Conservation (phyloP, 1,140 invertebrate genomes). For the Argopecten irradians region DNA sequence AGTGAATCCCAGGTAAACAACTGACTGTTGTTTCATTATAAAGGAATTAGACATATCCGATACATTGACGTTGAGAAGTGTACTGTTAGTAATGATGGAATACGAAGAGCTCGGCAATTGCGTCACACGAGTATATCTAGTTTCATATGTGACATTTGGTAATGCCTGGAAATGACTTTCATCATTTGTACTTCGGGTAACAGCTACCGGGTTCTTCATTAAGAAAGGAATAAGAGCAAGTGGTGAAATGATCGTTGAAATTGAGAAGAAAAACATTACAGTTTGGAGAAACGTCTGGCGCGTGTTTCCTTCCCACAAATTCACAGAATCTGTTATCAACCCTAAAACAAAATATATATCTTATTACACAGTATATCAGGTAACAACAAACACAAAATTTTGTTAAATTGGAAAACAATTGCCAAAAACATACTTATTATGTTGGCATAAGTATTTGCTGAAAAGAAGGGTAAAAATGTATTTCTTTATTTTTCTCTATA, state of each 20-base stretch:
- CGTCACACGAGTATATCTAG: background rate
- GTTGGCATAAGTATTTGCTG: too few species aligned
- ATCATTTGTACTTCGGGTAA: background rate
- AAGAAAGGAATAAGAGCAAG: background rate
- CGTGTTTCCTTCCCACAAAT: background rate
- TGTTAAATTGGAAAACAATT: too few species aligned
- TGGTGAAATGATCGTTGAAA: background rate
- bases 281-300: background rate
- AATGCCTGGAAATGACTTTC: background rate
- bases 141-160: background rate
- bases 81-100: background rate
- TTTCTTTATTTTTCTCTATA: too few species aligned
- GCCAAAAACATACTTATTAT: too few species aligned
- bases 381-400: too few species aligned
- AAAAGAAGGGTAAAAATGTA: too few species aligned
- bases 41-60: background rate
- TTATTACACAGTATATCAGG: too few species aligned
- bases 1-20: background rate
- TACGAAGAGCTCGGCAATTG: background rate
- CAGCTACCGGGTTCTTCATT: background rate
- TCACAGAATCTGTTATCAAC: background rate
- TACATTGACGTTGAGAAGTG: background rate
- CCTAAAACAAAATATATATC: background rate
- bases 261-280: background rate
- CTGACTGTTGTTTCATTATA: background rate